A percentile compares a stretch with the other conserved stretches of the same genome.
These are phyloP conservation scores for Tiphia femorata DNA, from an alignment of 2,888 invertebrate genomes.

Conservation along the genomic window DNA sequence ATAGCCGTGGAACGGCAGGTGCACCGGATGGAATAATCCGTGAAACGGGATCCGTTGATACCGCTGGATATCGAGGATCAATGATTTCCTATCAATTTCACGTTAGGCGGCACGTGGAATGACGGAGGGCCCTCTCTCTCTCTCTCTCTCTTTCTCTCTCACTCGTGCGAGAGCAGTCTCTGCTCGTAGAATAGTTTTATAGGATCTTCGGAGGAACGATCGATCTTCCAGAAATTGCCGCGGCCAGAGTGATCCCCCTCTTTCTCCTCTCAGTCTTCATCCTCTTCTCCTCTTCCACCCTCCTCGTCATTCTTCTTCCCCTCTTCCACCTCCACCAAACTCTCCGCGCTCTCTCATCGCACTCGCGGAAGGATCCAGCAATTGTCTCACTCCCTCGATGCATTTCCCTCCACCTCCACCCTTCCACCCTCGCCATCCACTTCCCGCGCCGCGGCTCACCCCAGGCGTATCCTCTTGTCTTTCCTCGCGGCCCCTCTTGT, in stretches of 20 bases:
- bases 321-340: background rate
- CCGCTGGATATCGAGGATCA: conserved; percentile 15
- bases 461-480: too few relatives aligned
- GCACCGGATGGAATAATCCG: background rate
- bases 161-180: too few relatives aligned
- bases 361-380: too few relatives aligned
- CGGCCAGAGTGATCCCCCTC: conserved; percentile 9
- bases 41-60: background rate
- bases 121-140: background rate
- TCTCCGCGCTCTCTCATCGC: too few relatives aligned
- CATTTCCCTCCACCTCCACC: too few relatives aligned
- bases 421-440: too few relatives aligned
- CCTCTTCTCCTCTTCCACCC: background rate
- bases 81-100: conserved; percentile 34
- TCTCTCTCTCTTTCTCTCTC: too few relatives aligned
- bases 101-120: conserved; percentile 16
- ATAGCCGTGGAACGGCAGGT: too few relatives aligned
- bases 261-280: background rate
- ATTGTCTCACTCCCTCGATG: too few relatives aligned
- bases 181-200: conserved; percentile 31
- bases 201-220: conserved; percentile 28
- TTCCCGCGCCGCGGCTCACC: too few relatives aligned
- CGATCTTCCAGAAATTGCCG: conserved; percentile 41
- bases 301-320: background rate
- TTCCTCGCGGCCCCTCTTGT: too few relatives aligned